Percentiles rank a stretch among this genome's conserved stretches.
Conservation (phyloP, 2,888 invertebrate genomes). For the Hoplodrina blanda region DNA sequence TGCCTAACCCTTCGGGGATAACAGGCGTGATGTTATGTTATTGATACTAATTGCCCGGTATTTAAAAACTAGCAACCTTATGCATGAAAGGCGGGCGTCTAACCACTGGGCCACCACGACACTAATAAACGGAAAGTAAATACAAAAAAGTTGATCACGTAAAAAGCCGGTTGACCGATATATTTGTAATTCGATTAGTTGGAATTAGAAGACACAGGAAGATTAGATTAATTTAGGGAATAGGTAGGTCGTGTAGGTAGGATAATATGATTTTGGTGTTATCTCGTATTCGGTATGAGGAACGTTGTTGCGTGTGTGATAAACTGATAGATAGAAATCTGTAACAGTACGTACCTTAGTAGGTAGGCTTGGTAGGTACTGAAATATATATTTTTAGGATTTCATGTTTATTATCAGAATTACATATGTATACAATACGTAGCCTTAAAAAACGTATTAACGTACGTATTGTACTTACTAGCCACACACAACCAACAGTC, state of each 20-base stretch:
- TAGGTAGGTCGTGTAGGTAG: background rate
- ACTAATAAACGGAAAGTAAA: too few relatives aligned
- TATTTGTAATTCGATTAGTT: background rate
- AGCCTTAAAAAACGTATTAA: background rate
- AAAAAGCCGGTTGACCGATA: background rate
- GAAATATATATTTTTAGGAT: background rate
- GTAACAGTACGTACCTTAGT: background rate
- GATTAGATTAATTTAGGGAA: conserved; percentile 22
- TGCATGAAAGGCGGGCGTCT: too few relatives aligned
- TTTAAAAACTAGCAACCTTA: too few relatives aligned
- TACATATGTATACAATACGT: background rate
- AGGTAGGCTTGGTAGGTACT: background rate
- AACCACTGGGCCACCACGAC: too few relatives aligned
- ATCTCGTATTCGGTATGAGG: conserved; percentile 20
- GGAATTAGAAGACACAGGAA: background rate
- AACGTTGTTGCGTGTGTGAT: conserved; percentile 3
- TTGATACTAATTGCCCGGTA: too few relatives aligned
- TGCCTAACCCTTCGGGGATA: too few relatives aligned
- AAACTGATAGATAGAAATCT: background rate
- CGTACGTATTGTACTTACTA: background rate
- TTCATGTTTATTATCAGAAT: background rate
- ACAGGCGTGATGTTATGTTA: too few relatives aligned
- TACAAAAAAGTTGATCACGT: conserved; percentile 5
- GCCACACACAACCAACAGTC: background rate
- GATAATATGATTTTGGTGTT: conserved; percentile 6